Conservation (phyloP, 2,888 invertebrate genomes). For the Entomobrya multifasciata region DNA sequence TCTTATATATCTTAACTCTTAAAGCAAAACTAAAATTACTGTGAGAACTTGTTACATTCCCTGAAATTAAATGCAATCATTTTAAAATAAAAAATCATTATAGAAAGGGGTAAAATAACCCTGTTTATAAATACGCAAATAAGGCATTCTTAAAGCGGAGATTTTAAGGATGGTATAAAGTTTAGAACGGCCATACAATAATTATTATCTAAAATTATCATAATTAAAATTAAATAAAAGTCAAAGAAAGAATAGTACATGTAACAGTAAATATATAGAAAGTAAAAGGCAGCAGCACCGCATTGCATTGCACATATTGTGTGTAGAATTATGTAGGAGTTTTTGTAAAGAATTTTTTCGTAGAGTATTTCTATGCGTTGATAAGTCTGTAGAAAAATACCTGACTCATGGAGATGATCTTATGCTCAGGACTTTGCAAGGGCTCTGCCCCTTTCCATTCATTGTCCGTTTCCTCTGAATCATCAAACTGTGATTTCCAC, state of each 20-base stretch:
- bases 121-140: constrained; percentile 29
- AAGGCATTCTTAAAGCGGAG: constrained; percentile 7
- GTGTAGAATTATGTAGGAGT: constrained; percentile 30
- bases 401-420: constrained; percentile 78
- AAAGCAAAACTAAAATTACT: not conserved
- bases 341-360: not conserved
- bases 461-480: constrained; percentile 96
- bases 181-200: constrained; percentile 22
- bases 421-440: constrained; percentile 84
- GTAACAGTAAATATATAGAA: constrained; percentile 1
- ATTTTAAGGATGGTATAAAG: constrained; percentile 15
- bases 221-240: constrained; percentile 20
- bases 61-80: constrained; percentile 5
- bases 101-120: constrained; percentile 59
- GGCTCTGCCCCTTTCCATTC: constrained; percentile 93
- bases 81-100: not conserved
- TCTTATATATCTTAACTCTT: not conserved
- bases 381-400: constrained; percentile 75
- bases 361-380: constrained; percentile 58
- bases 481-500: constrained; percentile 97
- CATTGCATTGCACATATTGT: constrained; percentile 47
- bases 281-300: constrained; percentile 65
- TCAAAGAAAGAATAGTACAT: constrained; percentile 48
- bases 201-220: constrained; percentile 10
- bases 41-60: not conserved